Evolutionary conservation across 2,797 vertebrate genomes (phyloP), one percentile per base, ranked within the genome.

Genomic region (Myotis daubentonii): DNA sequence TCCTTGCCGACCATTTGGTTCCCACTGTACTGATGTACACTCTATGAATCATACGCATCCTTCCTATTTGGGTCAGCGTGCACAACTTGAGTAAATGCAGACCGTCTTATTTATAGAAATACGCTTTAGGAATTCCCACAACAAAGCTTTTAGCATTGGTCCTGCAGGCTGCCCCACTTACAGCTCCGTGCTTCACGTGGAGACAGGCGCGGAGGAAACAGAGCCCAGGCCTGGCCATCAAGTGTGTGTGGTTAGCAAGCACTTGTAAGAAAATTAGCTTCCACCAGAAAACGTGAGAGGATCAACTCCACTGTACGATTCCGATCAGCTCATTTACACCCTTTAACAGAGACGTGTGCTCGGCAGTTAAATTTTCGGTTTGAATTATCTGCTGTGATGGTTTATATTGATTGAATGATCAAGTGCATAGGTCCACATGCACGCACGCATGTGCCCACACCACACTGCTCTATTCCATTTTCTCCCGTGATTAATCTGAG

Each of bases 51-150:
- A 65, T 16, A 49, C 17, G 60, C 82, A 66, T 79, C 87, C 0
- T 76, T 94, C 94, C 87, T 92, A 94, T 97, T 84, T 97, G 96
- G 97, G 97, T 97, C 96, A 97, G 71, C 51, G 82, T 78, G 79
- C 41, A 25, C 94, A 89, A 93, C 87, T 65, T 30, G 78, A 93
- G 95, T 86, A 72, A 88, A 33, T 30, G 53, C 65, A 70, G 92
- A 36, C 57, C 2, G 28, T 60, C 82, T 94, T 97, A 94, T 97
- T 96, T 95, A 96, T 95, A 96, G 94, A 44, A 70, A 20, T n/a
- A n/a, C 5, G 60, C 92, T 72, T 90, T 62, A 96, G 94, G 95
- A 88, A 96, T 96, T 91, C 97, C 96, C 94, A 92, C 89, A 87
- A 93, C 93, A 97, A 95, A 95, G 96, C 94, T 96, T 78, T 88